phyloP scores from a whole-genome alignment of 2,797 vertebrate genomes.

The Xiphorhynchus erythropygius region DNA sequence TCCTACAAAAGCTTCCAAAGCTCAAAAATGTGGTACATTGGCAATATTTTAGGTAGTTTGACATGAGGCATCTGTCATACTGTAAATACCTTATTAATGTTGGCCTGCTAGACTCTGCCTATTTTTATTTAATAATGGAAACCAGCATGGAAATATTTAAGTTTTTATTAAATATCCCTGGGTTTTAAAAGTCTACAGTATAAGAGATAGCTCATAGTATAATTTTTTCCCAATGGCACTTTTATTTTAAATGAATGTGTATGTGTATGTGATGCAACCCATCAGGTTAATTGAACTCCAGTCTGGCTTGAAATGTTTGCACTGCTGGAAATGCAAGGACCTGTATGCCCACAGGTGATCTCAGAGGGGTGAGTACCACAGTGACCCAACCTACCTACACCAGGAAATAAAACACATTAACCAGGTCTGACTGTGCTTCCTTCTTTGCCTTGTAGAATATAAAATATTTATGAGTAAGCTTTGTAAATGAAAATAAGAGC shows the following conservation, averaged over 20 bases:
- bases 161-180: background rate
- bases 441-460: conserved; percentile 14
- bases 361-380: background rate
- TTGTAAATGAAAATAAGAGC: conserved; percentile 45
- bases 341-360: background rate
- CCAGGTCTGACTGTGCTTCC: conserved; percentile 27
- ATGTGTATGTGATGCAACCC: background rate
- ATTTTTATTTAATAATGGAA: background rate
- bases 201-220: background rate
- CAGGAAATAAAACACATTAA: conserved; percentile 21
- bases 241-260: background rate
- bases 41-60: background rate
- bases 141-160: background rate
- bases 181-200: background rate
- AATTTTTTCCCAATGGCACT: background rate
- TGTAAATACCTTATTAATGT: background rate
- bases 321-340: background rate
- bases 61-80: background rate
- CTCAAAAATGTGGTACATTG: background rate
- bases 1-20: background rate
- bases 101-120: background rate
- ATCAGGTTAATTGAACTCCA: background rate
- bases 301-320: background rate
- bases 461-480: conserved; percentile 61
- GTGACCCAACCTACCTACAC: background rate